Evolutionary conservation across 1,140 invertebrate genomes (phyloP).

Genomic region (Drosophila lacertosa): DNA sequence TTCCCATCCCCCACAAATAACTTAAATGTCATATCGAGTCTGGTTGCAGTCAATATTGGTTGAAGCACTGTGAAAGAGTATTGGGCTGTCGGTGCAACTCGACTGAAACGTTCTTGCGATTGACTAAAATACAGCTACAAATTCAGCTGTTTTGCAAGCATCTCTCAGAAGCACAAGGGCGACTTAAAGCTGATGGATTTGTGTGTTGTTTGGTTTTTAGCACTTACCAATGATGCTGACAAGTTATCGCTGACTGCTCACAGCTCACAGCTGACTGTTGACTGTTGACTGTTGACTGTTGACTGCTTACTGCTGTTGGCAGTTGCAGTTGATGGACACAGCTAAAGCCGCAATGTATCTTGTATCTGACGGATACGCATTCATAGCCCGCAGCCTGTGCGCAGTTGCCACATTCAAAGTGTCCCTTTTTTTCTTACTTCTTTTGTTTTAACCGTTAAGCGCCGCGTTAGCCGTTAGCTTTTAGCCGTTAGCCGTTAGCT

Average conservation of each 20-base stretch:
- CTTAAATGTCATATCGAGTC: too few relatives aligned
- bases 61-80: too few relatives aligned
- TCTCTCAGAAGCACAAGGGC: constrained; percentile 30
- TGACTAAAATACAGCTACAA: background rate
- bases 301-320: constrained; percentile 1
- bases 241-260: constrained; percentile 26
- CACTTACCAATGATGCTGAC: constrained; percentile 41
- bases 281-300: constrained; percentile 4
- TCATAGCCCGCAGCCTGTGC: constrained; percentile 8
- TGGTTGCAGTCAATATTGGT: too few relatives aligned
- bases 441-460: constrained; percentile 14
- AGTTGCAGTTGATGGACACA: constrained; percentile 20
- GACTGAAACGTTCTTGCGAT: too few relatives aligned
- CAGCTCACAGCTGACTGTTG: background rate
- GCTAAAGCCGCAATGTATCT: constrained; percentile 29
- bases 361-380: constrained; percentile 30
- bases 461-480: constrained; percentile 23
- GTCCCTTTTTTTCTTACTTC: constrained; percentile 20
- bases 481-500: constrained; percentile 44
- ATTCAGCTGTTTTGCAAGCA: constrained; percentile 4
- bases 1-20: too few relatives aligned
- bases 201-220: constrained; percentile 19
- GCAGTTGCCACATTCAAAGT: constrained; percentile 1
- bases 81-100: too few relatives aligned
- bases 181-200: constrained; percentile 61